Base-by-base conservation (phyloP, 2,113 vertebrate genomes). In the Paedocypris sp. region DNA sequence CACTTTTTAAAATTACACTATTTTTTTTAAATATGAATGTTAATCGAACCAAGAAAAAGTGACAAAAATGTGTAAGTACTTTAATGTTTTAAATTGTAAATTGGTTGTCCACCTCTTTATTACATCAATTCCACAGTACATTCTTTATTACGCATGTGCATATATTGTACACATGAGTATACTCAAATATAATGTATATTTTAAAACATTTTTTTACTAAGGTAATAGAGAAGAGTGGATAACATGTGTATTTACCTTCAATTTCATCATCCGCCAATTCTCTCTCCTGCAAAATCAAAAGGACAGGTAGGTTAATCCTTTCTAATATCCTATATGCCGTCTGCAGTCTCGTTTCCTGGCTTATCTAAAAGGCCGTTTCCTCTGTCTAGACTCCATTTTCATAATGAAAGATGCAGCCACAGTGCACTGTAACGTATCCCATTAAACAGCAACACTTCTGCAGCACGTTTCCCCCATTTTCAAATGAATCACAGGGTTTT, bases 241-340 rank as follows among this genome's bases (percentile, higher is more conserved):
- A 5, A 35, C 50, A 31, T 11, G 10, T 63, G 4, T 51, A 54
- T 66, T 72, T 73, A 84, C 86, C 86, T 52, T 86, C 86, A 59
- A 87, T 86, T 69, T 86, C 86, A 48, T 87, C 85, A 9, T 86
- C 84, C 15, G 79, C 83, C 70, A 87, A 56, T 10, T 70, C 47
- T 69, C 83, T 75, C 9, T 77, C 22, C 86, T 87, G 80, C 36
- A 69, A 74, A 20, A 60, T 10, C 72, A 66, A 16, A 66, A 35
- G 19, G 1, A 7, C 67, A 56, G 60, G 33, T 35, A 39, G 39
- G 36, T 49, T 23, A 33, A 19, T 12, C 36, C 22, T 20, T 22
- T 20, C 9, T 35, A 10, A 18, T 3, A 5, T 23, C 28, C 7
- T 22, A 16, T 4, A 19, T n/a, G 12, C 28, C 16, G 8, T 11